Percentiles rank a stretch among this genome's conserved stretches.
These are phyloP conservation scores for Eilema sororculum DNA, from an alignment of 2,888 invertebrate genomes.

Conservation along the genomic window DNA sequence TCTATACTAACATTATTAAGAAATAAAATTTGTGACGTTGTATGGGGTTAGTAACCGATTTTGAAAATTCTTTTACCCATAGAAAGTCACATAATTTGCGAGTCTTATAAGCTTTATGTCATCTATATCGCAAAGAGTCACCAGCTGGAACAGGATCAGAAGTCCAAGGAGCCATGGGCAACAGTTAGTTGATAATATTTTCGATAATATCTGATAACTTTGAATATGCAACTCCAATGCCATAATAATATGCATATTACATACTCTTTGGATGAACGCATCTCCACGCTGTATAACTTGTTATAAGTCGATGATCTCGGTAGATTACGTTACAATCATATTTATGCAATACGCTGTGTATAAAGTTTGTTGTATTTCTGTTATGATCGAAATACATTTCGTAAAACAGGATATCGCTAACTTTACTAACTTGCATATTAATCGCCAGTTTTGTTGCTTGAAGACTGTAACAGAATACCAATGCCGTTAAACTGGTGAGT, in stretches of 20 bases:
- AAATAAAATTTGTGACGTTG: no score
- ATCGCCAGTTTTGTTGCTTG: conserved; percentile 34
- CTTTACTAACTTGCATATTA: background rate
- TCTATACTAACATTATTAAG: no score
- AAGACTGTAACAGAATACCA: conserved; percentile 31
- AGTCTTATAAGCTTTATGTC: no score
- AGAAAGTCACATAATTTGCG: no score
- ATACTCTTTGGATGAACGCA: background rate
- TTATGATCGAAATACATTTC: background rate
- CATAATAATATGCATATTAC: background rate
- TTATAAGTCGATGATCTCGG: background rate
- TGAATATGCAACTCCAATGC: background rate
- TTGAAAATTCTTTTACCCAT: no score
- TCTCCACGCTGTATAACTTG: background rate
- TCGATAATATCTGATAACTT: background rate
- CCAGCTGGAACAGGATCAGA: no score
- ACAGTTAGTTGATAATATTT: background rate
- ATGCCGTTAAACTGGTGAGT: conserved; percentile 32
- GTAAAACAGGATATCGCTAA: background rate
- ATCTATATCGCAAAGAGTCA: no score
- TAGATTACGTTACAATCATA: background rate
- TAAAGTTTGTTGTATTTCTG: background rate
- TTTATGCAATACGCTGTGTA: background rate
- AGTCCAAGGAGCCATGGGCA: no score
- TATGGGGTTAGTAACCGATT: no score